Base-by-base conservation (phyloP, 2,888 invertebrate genomes). In the Lottia gigantea region DNA sequence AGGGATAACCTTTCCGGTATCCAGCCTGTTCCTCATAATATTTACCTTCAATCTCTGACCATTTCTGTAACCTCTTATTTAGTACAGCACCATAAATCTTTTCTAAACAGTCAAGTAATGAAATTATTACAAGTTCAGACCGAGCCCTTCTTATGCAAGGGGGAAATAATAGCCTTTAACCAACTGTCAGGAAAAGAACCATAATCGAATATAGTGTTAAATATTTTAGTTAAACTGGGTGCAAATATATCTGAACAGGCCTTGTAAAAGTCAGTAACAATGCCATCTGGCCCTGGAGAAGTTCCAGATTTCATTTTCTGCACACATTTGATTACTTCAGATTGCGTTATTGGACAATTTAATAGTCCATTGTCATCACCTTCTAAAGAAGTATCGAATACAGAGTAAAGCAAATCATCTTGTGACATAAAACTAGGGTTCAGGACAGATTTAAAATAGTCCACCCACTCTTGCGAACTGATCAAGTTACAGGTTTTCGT, bases 231-330 rank as follows among this genome's bases (percentile, higher is more conserved):
- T 49, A 16, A 49, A 49, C 16, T 49, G 4, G 49, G 49, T 19
- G 11, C 49, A 55, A 49, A 49, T 11, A 15, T 49, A 49, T 49
- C 19, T 19, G 15, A 49, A 49, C 49, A 49, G 12, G 49, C 49
- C 19, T n/a, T 49, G 19, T 49, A 49, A 55, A 19, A 55, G 7
- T 55, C 49, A 19, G 19, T 55, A 0, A 12, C n/a, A 55, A 55
- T 55, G n/a, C 49, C 49, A 55, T 55, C 19, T 55, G 49, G 15
- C 49, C 49, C 49, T n/a, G 49, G 49, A 19, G 49, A 49, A 49
- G 49, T 49, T 19, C 49, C 49, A 16, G 49, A 55, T 55, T 55
- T 55, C 49, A 55, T 2, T 19, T 19, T 8, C 19, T 19, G 16
- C 16, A 49, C 49, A n/a, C 49, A n/a, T 49, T 49, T 19, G 16